phyloP scores from a whole-genome alignment of 2,888 invertebrate genomes.

The Mythimna impura region DNA sequence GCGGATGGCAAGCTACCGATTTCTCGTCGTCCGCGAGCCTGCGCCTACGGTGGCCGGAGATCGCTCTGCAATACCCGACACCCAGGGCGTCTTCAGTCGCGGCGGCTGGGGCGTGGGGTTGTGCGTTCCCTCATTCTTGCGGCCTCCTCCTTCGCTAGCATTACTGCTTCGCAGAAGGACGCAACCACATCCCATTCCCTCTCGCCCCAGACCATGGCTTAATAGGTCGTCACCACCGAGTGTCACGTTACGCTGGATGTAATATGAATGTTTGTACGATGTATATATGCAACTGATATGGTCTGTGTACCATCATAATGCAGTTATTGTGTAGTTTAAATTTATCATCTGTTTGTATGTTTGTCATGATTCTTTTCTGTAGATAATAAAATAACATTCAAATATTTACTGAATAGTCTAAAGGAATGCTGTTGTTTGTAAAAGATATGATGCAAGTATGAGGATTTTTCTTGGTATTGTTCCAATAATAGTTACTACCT shows the following conservation, averaged over 20 bases:
- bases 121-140: no score
- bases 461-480: conserved; percentile 23
- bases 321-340: conserved; percentile 41
- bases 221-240: no score
- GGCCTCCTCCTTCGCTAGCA: no score
- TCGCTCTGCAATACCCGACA: no score
- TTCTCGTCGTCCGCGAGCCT: no score
- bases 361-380: conserved; percentile 1
- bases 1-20: no score
- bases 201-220: no score
- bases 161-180: no score
- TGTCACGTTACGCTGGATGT: not conserved
- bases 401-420: not conserved
- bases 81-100: no score
- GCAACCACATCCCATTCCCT: no score
- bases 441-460: conserved; percentile 14
- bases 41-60: no score
- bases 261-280: not conserved
- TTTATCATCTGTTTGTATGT: conserved; percentile 38
- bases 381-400: not conserved
- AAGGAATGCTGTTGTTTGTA: conserved; percentile 20
- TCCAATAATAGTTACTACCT: conserved; percentile 2
- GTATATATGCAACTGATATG: conserved; percentile 39
- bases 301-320: conserved; percentile 35
- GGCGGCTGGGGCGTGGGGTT: no score